Conservation (phyloP, 1,140 invertebrate genomes). For the Drosophila kohkoa region DNA sequence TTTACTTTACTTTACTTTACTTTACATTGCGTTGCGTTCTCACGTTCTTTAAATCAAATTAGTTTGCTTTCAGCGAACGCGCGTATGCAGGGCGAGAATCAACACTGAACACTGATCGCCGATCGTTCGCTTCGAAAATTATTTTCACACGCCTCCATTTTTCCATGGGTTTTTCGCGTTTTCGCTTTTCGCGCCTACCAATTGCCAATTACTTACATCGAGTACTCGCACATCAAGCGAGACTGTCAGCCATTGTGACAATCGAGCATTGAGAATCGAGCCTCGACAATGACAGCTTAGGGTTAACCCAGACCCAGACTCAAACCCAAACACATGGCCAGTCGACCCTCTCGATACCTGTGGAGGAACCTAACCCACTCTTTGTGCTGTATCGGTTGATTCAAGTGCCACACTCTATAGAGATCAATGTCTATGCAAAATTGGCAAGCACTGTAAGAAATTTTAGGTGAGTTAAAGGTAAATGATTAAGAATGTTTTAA, state of each 20-base stretch:
- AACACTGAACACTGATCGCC: slow-evolving; percentile 10
- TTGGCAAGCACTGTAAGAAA: slow-evolving; percentile 29
- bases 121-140: slow-evolving; percentile 24
- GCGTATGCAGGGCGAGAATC: slow-evolving; percentile 8
- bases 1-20: slow-evolving; percentile 19
- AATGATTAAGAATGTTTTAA: background rate
- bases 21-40: slow-evolving; percentile 31
- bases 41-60: slow-evolving; percentile 42
- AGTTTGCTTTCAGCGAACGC: slow-evolving; percentile 35
- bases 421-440: slow-evolving; percentile 35
- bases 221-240: background rate
- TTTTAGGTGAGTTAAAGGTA: background rate
- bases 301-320: slow-evolving; percentile 23
- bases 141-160: slow-evolving; percentile 53
- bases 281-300: slow-evolving; percentile 38
- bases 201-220: slow-evolving; percentile 43
- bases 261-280: background rate
- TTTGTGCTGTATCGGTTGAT: slow-evolving; percentile 33
- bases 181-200: slow-evolving; percentile 50
- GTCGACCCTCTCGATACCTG: slow-evolving; percentile 12
- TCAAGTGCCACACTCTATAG: slow-evolving; percentile 5
- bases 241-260: slow-evolving; percentile 51
- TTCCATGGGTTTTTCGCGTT: slow-evolving; percentile 40
- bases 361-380: background rate
- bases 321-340: background rate